phyloP scores from a whole-genome alignment of 2,113 vertebrate species.

The Cinclus cinclus region DNA sequence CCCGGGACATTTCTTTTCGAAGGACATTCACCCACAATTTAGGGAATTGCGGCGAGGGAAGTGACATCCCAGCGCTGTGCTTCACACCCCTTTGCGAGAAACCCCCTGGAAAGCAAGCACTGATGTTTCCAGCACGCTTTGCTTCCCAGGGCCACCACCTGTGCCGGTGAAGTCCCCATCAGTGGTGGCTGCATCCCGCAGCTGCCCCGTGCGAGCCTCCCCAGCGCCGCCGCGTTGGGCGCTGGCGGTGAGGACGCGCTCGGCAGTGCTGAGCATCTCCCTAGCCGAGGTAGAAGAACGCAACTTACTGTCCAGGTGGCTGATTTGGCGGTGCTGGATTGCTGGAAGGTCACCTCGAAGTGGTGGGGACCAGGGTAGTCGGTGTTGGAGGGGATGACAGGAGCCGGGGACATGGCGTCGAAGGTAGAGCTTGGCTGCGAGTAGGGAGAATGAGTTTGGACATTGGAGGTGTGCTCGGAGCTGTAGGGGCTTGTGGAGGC shows the following conservation, averaged over 20 bases:
- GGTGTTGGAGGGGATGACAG: slow-evolving; percentile 96
- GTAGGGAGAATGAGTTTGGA: slow-evolving; percentile 95
- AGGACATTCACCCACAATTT: neutral
- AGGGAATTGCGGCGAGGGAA: neutral
- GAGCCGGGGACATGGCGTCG: slow-evolving; percentile 94
- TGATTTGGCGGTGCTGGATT: slow-evolving; percentile 98
- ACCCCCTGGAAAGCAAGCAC: neutral
- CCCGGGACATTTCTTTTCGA: neutral
- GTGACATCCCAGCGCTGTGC: rapidly evolving
- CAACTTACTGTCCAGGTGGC: slow-evolving; percentile 99
- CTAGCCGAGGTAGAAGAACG: neutral
- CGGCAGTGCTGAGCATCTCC: neutral
- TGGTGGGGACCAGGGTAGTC: slow-evolving; percentile 95
- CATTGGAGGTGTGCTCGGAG: slow-evolving; percentile 92
- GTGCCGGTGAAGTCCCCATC: neutral
- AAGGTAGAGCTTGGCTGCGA: slow-evolving; percentile 99
- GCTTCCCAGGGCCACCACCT: neutral
- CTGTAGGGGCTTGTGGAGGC: slow-evolving; percentile 94
- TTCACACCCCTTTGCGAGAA: neutral
- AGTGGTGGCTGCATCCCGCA: neutral
- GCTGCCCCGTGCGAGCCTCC: neutral
- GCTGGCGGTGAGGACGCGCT: rapidly evolving
- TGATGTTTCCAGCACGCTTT: neutral
- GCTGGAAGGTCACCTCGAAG: slow-evolving; percentile 99
- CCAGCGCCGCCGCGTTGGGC: neutral